A percentile compares a stretch with the other conserved stretches of the same genome.
phyloP scores from a whole-genome alignment of 35 echinoderm and acorn worm genomes.

The Apostichopus californicus region DNA sequence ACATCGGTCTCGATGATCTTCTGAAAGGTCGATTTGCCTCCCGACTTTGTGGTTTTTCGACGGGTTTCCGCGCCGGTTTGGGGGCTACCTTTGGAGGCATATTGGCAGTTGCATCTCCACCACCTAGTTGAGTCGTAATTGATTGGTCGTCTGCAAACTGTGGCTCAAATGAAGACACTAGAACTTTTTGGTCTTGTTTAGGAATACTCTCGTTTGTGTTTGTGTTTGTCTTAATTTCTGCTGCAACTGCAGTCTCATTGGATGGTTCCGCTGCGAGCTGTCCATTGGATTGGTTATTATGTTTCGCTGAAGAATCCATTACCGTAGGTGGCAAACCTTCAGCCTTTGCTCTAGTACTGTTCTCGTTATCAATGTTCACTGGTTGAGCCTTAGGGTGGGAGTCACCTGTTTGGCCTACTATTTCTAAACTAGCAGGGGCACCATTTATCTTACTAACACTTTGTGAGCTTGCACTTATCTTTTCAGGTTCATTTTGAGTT shows the following conservation, averaged over 20 bases:
- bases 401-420: neutral
- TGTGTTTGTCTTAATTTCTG: neutral
- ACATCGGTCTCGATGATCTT: slow-evolving; percentile 9
- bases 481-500: neutral
- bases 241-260: neutral
- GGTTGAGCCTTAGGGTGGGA: neutral
- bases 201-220: neutral
- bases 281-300: neutral
- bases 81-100: neutral
- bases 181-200: neutral
- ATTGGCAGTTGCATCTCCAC: neutral
- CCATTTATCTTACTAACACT: neutral
- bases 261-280: neutral
- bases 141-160: neutral
- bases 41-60: neutral
- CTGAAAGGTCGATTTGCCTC: neutral
- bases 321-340: neutral
- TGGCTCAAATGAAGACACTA: slow-evolving; percentile 3
- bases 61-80: neutral
- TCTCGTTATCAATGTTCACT: neutral
- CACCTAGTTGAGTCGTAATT: neutral
- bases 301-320: neutral
- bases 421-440: neutral
- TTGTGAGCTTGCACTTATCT: neutral
- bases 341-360: neutral